phyloP scores from a whole-genome alignment of 2,888 invertebrate species.

The Polydrusus tereticollis region DNA sequence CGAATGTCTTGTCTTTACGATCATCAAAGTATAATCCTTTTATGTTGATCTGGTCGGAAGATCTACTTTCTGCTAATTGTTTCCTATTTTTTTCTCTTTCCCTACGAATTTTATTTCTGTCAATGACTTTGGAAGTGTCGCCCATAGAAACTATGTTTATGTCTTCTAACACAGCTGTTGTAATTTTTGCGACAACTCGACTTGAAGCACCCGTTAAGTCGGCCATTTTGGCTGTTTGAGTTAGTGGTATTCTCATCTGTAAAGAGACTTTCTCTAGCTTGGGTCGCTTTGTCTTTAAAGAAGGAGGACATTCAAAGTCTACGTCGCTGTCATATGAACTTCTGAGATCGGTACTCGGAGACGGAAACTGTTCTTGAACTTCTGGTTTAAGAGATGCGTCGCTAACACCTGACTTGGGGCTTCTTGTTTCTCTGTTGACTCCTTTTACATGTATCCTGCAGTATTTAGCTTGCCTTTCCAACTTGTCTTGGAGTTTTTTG shows the following conservation, averaged over 20 bases:
- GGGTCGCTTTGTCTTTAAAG: neutral
- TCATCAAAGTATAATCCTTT: constrained; percentile 45
- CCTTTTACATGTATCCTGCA: neutral
- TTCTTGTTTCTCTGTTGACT: neutral
- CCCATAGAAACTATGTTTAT: neutral
- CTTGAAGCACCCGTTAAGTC: constrained; percentile 1
- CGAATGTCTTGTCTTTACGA: constrained; percentile 25
- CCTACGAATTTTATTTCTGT: constrained; percentile 9
- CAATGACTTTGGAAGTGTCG: constrained; percentile 15
- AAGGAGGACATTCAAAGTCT: neutral
- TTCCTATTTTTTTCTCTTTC: constrained; percentile 18
- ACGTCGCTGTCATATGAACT: neutral
- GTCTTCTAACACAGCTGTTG: constrained; percentile 11
- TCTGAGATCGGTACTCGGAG: neutral
- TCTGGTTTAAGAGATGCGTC: neutral
- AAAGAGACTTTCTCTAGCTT: no score
- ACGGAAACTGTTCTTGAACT: no score
- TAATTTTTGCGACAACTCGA: constrained; percentile 7
- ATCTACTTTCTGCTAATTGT: neutral
- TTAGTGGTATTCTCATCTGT: constrained; percentile 1
- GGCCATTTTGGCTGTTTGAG: neutral
- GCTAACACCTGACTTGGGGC: neutral
- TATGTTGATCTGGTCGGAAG: neutral
- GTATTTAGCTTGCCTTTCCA: neutral
- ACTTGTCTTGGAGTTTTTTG: neutral